Evolutionary conservation across 2,888 invertebrate genomes (phyloP), one percentile per base, ranked within the genome.

Genomic region (Ischnus inquisitorius): DNA sequence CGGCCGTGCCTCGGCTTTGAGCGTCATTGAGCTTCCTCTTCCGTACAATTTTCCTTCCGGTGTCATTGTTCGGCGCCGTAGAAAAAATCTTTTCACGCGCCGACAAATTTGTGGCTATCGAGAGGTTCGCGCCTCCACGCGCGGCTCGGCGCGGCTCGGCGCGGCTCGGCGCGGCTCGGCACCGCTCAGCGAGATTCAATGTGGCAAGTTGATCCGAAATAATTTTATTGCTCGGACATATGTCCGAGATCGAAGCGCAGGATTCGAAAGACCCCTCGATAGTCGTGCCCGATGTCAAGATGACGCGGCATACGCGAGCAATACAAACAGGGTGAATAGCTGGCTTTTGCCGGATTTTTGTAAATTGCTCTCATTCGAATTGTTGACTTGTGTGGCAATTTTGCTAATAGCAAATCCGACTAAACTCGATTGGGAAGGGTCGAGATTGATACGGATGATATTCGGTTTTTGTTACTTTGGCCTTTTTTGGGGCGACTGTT

Each of bases 391-490:
- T 54, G 39, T 75, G 34, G 39, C 51, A 22, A 48, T 75, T 22
- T 19, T 39, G 71, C 60, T 82, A 51, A 82, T 54, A 43, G 79
- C 82, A 82, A 84, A 84, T 84, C 79, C 46, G 84, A 79, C 76
- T 84, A 69, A 75, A 71, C 69, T 71, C 51, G 14, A 60, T 25
- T 12, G 28, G 60, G 28, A 28, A 60, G 25, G 60, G 28, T 60
- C 25, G 60, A 14, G 60, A 14, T 25, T 60, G n/a, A 5, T 2
- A 4, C 60, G 60, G 6, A 1, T 25, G 60, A 12, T 60, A 2
- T 5, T 14, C 25, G 3, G n/a, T 14, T 28, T 28, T 60, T 60
- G 25, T 25, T 1, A n/a, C 60, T 25, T 10, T 28, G 4, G 51
- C 4, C 4, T 16, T 16, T 16, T 16, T 51, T 16, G 46, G 12